Evolutionary conservation across 2,888 invertebrate species (phyloP).

Genomic region (Chaetoderma sp.): DNA sequence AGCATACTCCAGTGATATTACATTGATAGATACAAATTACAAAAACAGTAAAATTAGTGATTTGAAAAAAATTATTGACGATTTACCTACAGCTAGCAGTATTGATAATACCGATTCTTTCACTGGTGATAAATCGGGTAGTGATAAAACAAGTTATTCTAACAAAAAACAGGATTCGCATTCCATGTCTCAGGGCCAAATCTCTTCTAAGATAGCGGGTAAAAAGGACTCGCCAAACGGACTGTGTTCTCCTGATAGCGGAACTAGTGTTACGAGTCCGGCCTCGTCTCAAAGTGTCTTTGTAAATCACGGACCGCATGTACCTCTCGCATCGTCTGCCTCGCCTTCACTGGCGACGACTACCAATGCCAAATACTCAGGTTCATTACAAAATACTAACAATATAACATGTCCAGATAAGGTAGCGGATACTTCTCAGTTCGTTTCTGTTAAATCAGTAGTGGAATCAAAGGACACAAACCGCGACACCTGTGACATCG

Average conservation of each 20-base stretch:
- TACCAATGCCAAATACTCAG: too few relatives aligned
- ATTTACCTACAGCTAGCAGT: background rate
- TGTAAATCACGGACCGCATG: too few relatives aligned
- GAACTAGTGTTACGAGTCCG: slow-evolving; percentile 38
- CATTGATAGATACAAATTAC: background rate
- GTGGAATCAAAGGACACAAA: too few relatives aligned
- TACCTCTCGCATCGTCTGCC: too few relatives aligned
- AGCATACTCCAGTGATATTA: background rate
- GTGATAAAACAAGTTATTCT: background rate
- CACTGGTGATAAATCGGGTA: background rate
- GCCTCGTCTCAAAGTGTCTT: slow-evolving; percentile 26
- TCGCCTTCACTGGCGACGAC: too few relatives aligned
- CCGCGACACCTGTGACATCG: too few relatives aligned
- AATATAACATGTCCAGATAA: too few relatives aligned
- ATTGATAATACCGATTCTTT: background rate
- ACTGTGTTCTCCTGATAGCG: slow-evolving; percentile 39
- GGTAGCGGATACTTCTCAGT: too few relatives aligned
- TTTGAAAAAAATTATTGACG: background rate
- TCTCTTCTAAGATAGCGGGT: background rate
- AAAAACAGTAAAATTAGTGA: background rate
- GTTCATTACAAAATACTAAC: too few relatives aligned
- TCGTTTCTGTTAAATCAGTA: too few relatives aligned
- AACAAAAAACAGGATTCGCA: too few relatives aligned
- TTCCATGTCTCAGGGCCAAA: too few relatives aligned
- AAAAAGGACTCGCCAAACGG: slow-evolving; percentile 15